Evolutionary conservation across 2,888 invertebrate species (phyloP).

Genomic region (Dicyrtoma fusca): DNA sequence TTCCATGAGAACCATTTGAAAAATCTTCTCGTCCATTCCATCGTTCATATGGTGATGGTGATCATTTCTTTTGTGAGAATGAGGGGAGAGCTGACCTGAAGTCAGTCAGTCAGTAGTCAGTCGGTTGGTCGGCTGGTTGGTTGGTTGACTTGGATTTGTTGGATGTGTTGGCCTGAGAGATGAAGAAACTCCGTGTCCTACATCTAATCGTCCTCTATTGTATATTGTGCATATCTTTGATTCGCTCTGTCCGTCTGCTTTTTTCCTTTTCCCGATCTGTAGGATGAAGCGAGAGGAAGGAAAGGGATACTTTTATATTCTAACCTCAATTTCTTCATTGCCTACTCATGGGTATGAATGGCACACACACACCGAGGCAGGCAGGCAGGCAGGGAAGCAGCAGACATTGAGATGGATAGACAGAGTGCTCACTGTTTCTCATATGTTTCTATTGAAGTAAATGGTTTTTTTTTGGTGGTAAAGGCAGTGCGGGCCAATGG

Average conservation of each 20-base stretch:
- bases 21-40: conserved; percentile 6
- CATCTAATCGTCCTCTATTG: conserved; percentile 4
- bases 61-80: conserved; percentile 32
- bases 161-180: neutral
- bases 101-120: neutral
- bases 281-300: neutral
- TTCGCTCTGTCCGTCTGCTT: neutral
- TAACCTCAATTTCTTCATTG: too few species aligned
- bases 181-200: conserved; percentile 23
- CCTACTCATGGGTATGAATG: too few species aligned
- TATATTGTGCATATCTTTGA: neutral
- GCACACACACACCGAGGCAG: too few species aligned
- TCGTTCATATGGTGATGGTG: conserved; percentile 30
- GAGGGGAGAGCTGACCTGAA: conserved; percentile 25
- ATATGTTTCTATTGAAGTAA: too few species aligned
- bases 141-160: too few species aligned
- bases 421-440: too few species aligned
- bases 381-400: too few species aligned
- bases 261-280: neutral
- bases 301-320: too few species aligned
- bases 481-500: too few species aligned
- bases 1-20: neutral
- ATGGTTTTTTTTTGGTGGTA: too few species aligned
- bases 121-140: too few species aligned
- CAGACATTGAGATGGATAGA: too few species aligned